These are phyloP conservation scores for Tetranychus cinnabarinus DNA, from an alignment of 1,140 invertebrate genomes.

Conservation along the genomic window DNA sequence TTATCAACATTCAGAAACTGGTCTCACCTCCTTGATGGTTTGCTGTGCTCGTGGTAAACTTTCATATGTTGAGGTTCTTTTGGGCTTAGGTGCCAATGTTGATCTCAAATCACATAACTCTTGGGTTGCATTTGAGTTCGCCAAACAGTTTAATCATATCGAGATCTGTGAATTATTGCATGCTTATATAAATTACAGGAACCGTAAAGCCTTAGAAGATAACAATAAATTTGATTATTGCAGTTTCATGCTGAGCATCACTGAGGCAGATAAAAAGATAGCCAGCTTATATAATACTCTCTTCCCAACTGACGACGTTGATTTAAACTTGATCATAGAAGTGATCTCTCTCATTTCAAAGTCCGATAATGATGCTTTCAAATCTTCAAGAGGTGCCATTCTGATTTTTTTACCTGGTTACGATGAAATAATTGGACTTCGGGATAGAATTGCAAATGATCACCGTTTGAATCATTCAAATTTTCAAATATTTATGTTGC, in stretches of 20 bases:
- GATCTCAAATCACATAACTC: conserved; percentile 37
- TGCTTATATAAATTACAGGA: background rate
- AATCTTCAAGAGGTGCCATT: conserved; percentile 43
- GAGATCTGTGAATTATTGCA: conserved; percentile 22
- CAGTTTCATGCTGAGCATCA: no score
- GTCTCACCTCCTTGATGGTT: conserved; percentile 47
- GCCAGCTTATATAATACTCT: no score
- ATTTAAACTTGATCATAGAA: background rate
- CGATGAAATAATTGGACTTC: conserved; percentile 71
- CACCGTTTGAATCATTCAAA: background rate
- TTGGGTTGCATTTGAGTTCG: conserved; percentile 47
- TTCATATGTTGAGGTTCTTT: conserved; percentile 36
- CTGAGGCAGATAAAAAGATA: no score
- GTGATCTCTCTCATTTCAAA: background rate
- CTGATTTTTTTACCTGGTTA: conserved; percentile 85
- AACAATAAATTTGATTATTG: no score
- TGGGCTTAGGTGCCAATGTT: conserved; percentile 42
- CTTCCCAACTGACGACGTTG: no score
- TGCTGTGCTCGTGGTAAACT: conserved; percentile 39
- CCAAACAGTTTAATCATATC: conserved; percentile 30
- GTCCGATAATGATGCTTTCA: background rate
- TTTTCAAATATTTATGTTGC: conserved; percentile 17
- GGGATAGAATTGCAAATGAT: conserved; percentile 33
- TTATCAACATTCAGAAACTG: conserved; percentile 36
- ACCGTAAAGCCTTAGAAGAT: background rate